These are phyloP conservation scores for Euschistus heros DNA, from an alignment of 1,140 invertebrate species.

Conservation along the genomic window DNA sequence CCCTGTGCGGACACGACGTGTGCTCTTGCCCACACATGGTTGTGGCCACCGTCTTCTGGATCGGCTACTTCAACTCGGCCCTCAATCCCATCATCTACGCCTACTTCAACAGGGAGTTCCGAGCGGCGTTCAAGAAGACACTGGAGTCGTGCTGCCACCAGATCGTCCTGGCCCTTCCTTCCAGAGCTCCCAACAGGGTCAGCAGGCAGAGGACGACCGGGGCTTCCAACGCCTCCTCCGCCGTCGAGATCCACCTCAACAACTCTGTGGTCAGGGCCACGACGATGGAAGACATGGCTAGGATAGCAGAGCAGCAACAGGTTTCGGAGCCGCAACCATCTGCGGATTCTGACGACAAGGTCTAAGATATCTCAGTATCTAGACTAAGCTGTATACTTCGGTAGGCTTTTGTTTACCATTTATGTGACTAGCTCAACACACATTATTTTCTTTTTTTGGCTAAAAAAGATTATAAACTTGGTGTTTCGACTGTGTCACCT, in stretches of 20 bases:
- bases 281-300: slow-evolving; percentile 19
- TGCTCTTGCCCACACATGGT: slow-evolving; percentile 65
- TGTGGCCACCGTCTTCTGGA: slow-evolving; percentile 85
- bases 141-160: slow-evolving; percentile 67
- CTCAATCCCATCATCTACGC: slow-evolving; percentile 93
- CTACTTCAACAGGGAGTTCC: slow-evolving; percentile 92
- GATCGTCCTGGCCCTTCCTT: background rate
- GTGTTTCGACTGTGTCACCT: too few relatives aligned
- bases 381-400: too few relatives aligned
- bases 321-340: background rate
- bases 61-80: slow-evolving; percentile 95
- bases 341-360: background rate
- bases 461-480: too few relatives aligned
- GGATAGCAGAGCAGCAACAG: background rate
- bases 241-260: slow-evolving; percentile 31
- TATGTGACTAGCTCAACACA: too few relatives aligned
- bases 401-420: too few relatives aligned
- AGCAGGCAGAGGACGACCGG: slow-evolving; percentile 2
- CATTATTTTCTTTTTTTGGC: too few relatives aligned
- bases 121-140: slow-evolving; percentile 84
- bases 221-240: slow-evolving; percentile 28
- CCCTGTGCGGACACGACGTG: slow-evolving; percentile 51
- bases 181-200: background rate
- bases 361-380: too few relatives aligned
- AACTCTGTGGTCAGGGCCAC: slow-evolving; percentile 24